Evolutionary conservation across 2,113 vertebrate species (phyloP), one percentile per base, ranked within the genome.

Genomic region (Noturus placidus): DNA sequence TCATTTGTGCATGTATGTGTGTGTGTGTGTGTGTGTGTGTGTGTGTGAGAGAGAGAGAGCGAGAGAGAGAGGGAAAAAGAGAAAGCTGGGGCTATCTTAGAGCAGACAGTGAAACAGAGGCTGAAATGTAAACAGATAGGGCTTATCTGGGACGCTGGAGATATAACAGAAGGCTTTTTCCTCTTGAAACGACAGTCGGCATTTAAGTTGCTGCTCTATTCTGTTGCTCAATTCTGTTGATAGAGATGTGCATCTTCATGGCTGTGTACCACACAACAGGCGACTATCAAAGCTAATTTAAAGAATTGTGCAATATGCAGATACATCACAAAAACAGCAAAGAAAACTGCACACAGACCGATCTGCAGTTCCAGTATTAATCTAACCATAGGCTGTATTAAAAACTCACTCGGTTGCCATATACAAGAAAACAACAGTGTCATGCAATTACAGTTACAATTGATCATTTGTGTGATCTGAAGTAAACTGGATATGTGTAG

Each of bases 61-160:
- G 81, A 19, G 74, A 35, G 83, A 33, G 63, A 52, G 81, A 72
- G 74, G n/a, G 63, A 52, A 74, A 69, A 69, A 61, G n/a, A 87
- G 77, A 27, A 46, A 22, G 74, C 65, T 57, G 10, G 15, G 72
- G 76, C 63, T 87, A 89, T 90, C 88, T 76, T 65, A 67, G 50
- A 89, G 84, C 81, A 35, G 77, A 85, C 54, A 87, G 82, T 70
- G 54, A 87, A 87, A 88, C 84, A 85, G 82, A 76, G 90, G 86
- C 83, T 61, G 74, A 85, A 83, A 89, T 91, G 91, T 89, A 92
- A 93, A 92, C 86, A 92, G 92, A 92, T 94, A 92, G 89, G 88
- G 87, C 90, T 93, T 94, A 94, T 94, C 94, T 87, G 85, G 77
- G 88, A 91, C 85, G 84, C 85, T 85, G 84, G 84, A 91, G 90